These are phyloP conservation scores for Embidobia sp. DNA, from an alignment of 2,888 invertebrate species.

Conservation along the genomic window DNA sequence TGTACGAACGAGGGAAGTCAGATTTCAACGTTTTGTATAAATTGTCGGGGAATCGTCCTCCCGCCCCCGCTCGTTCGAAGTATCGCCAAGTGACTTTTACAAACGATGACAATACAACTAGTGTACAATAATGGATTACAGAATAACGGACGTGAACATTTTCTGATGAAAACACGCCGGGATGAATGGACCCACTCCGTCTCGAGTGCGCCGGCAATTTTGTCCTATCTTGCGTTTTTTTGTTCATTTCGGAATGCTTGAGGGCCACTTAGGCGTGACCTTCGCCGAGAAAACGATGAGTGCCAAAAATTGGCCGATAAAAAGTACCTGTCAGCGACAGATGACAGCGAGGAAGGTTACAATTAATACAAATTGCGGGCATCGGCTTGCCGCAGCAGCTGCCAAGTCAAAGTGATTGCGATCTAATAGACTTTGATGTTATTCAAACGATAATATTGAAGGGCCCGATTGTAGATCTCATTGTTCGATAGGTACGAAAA, in stretches of 20 bases:
- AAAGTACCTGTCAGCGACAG: conserved; percentile 19
- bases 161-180: conserved; percentile 9
- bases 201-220: conserved; percentile 17
- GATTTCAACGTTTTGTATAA: conserved; percentile 27
- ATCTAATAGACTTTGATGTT: conserved; percentile 15
- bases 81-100: conserved; percentile 19
- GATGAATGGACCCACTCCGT: conserved; percentile 23
- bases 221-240: conserved; percentile 19
- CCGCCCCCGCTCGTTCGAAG: conserved; percentile 23
- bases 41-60: conserved; percentile 41
- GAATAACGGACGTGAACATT: conserved; percentile 29
- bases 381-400: background rate
- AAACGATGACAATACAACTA: conserved; percentile 33
- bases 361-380: conserved; percentile 21
- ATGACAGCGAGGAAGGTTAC: conserved; percentile 10
- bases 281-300: background rate
- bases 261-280: conserved; percentile 26
- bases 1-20: background rate
- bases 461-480: too few relatives aligned
- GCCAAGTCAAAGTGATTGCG: conserved; percentile 5
- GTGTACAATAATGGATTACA: conserved; percentile 18
- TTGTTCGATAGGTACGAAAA: too few relatives aligned
- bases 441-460: conserved; percentile 24
- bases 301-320: conserved; percentile 7
- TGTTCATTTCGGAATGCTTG: background rate